A percentile compares a stretch with the other conserved stretches of the same genome.
These are phyloP conservation scores for Dynastes hyllus DNA, from an alignment of 2,888 invertebrate species.

Conservation along the genomic window DNA sequence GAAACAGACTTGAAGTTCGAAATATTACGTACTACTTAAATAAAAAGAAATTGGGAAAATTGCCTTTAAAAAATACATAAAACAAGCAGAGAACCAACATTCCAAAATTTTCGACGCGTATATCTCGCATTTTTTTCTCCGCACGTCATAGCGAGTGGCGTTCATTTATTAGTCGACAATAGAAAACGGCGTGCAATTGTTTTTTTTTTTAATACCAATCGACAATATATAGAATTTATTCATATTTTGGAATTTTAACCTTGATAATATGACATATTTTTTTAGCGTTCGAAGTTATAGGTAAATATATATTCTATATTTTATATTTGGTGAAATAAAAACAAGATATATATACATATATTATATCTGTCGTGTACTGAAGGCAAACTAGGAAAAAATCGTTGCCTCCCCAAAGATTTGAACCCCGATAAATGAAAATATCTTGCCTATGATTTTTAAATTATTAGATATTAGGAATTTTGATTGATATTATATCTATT, in stretches of 20 bases:
- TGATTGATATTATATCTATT: neutral
- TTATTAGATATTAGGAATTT: slow-evolving; percentile 1
- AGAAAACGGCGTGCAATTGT: neutral
- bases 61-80: neutral
- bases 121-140: neutral
- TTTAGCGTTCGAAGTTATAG: neutral
- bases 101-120: neutral
- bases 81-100: neutral
- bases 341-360: neutral
- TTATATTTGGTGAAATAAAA: neutral
- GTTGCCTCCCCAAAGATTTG: slow-evolving; percentile 5
- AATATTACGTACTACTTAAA: neutral
- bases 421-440: slow-evolving; percentile 4
- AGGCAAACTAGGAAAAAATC: neutral
- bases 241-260: slow-evolving; percentile 5
- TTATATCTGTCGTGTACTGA: neutral
- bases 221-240: neutral
- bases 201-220: neutral
- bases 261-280: slow-evolving; percentile 10
- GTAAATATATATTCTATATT: neutral
- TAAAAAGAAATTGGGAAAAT: slow-evolving; percentile 9
- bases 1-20: slow-evolving; percentile 70
- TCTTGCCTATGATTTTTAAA: neutral
- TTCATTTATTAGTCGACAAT: neutral
- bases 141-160: too few species aligned